phyloP scores from a whole-genome alignment of 2,113 vertebrate genomes.

The Epinephelus moara region DNA sequence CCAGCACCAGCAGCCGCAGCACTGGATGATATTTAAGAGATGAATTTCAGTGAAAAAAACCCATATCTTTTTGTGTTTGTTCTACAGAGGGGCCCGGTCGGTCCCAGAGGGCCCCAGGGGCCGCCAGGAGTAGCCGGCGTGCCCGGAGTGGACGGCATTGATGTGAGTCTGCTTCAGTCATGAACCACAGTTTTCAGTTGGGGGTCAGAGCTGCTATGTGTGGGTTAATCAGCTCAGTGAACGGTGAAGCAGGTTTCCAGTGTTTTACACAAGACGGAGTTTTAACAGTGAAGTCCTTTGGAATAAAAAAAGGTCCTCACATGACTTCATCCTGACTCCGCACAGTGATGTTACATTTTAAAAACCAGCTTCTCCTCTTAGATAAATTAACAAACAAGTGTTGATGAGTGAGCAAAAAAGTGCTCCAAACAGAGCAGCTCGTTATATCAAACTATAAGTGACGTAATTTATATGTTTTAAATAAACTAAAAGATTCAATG shows the following conservation, averaged over 20 bases:
- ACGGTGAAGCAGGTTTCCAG: not conserved
- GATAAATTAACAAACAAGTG: not conserved
- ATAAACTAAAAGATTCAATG: not conserved
- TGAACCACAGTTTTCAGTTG: not conserved
- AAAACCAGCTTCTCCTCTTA: not conserved
- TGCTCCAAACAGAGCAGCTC: not conserved
- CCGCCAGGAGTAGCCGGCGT: slow-evolving; percentile 90
- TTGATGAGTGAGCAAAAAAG: not conserved
- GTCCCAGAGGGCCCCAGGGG: slow-evolving; percentile 87
- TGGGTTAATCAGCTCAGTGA: slow-evolving; percentile 26
- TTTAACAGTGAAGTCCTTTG: not conserved
- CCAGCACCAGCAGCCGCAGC: slow-evolving; percentile 14
- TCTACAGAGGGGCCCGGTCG: slow-evolving; percentile 89
- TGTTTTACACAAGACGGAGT: not conserved
- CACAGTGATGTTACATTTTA: not conserved
- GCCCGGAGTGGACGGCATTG: slow-evolving; percentile 95
- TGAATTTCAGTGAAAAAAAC: slow-evolving; percentile 31
- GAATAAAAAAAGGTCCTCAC: not conserved
- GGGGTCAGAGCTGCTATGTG: not conserved
- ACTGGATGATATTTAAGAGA: slow-evolving; percentile 33
- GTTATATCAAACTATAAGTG: not conserved
- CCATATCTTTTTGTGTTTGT: slow-evolving; percentile 60
- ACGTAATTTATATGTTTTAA: not conserved
- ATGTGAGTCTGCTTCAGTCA: slow-evolving; percentile 86
- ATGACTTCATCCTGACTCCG: not conserved